These are phyloP conservation scores for Abrostola triplasia DNA, from an alignment of 2,888 invertebrate species.

Conservation along the genomic window DNA sequence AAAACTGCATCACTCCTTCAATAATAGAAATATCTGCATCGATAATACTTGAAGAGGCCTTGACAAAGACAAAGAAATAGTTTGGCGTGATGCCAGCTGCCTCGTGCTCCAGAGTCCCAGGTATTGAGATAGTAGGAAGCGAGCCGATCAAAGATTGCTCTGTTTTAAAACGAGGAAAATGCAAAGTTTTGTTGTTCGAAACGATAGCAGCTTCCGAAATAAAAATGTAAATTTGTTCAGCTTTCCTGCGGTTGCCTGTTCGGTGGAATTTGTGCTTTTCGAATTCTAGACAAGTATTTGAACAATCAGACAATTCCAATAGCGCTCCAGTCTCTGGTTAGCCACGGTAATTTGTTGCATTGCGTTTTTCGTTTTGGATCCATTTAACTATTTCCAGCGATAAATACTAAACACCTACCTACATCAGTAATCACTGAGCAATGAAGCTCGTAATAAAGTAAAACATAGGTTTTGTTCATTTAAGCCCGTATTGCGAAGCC, in stretches of 20 bases:
- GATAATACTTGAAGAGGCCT: constrained; percentile 74
- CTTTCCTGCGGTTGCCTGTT: constrained; percentile 65
- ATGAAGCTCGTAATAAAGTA: no score
- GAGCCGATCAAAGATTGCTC: constrained; percentile 82
- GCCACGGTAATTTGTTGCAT: constrained; percentile 63
- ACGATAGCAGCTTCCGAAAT: constrained; percentile 75
- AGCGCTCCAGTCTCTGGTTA: constrained; percentile 56
- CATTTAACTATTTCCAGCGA: constrained; percentile 20
- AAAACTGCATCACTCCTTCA: constrained; percentile 61
- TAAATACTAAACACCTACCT: constrained; percentile 1
- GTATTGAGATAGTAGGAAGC: constrained; percentile 68
- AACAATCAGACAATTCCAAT: constrained; percentile 68
- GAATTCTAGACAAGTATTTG: constrained; percentile 70
- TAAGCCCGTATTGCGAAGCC: no score
- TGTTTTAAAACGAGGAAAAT: constrained; percentile 76
- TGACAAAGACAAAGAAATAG: constrained; percentile 83
- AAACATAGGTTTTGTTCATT: no score
- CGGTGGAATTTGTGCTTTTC: constrained; percentile 67
- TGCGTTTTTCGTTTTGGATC: constrained; percentile 47
- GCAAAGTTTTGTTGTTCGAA: constrained; percentile 77
- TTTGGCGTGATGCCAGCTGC: constrained; percentile 75
- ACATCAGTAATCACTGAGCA: constrained; percentile 3
- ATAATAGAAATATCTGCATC: constrained; percentile 78
- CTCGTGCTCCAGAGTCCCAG: constrained; percentile 60
- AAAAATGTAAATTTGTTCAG: constrained; percentile 82